Percentiles rank a stretch among this genome's conserved stretches.
Conservation (phyloP, 2,113 vertebrate species). For the Notothenia rossii region DNA sequence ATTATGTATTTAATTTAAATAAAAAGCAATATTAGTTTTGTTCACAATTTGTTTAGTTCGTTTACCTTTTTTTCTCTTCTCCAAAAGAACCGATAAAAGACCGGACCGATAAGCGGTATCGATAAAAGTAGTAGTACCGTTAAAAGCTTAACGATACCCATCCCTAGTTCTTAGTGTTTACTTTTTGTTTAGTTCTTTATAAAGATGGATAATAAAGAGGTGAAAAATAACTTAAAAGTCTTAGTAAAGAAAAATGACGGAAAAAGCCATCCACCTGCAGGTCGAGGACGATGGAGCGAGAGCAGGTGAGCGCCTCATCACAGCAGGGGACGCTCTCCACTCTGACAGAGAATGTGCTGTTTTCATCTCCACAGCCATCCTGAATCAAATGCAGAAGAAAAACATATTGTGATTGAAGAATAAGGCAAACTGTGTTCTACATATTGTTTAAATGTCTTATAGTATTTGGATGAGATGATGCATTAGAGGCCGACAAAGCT, state of each 20-base stretch:
- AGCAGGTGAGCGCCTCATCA: conserved; percentile 88
- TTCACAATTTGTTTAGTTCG: too few relatives aligned
- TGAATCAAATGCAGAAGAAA: conserved; percentile 43
- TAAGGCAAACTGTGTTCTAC: not conserved
- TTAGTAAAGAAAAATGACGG: not conserved
- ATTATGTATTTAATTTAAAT: too few relatives aligned
- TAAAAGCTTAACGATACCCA: too few relatives aligned
- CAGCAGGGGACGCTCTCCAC: conserved; percentile 89
- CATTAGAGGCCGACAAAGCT: not conserved
- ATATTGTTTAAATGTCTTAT: not conserved
- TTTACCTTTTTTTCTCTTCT: too few relatives aligned
- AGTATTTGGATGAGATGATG: not conserved
- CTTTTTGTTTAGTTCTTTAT: not conserved
- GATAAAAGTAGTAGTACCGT: too few relatives aligned
- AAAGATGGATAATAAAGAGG: not conserved
- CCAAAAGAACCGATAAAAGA: too few relatives aligned
- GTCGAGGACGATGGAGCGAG: conserved; percentile 83
- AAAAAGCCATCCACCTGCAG: conserved; percentile 75
- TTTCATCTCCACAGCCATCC: conserved; percentile 82
- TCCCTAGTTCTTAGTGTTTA: too few relatives aligned
- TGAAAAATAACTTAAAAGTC: not conserved
- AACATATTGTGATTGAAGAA: not conserved
- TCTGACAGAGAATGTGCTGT: conserved; percentile 82
- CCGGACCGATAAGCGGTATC: too few relatives aligned
- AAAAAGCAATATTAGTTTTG: too few relatives aligned